phyloP scores from a whole-genome alignment of 2,113 vertebrate genomes.

The Cyanoliseus patagonus region DNA sequence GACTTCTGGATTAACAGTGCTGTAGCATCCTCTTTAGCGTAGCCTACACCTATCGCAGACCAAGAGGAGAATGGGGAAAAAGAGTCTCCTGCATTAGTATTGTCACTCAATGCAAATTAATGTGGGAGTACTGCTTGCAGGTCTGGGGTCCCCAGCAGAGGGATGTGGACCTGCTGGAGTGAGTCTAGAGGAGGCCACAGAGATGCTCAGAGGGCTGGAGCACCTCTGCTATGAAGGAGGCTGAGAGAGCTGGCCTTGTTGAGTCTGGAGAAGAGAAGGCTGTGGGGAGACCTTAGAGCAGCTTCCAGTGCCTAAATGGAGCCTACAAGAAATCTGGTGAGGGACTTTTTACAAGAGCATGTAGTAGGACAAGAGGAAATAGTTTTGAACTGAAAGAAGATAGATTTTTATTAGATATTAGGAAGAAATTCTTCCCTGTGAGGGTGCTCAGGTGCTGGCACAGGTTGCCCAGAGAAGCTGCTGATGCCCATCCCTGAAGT shows the following conservation, averaged over 20 bases:
- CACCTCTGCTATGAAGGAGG: background rate
- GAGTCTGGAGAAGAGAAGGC: background rate
- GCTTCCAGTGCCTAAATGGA: background rate
- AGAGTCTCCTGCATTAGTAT: background rate
- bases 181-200: background rate
- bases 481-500: background rate
- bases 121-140: rapidly evolving
- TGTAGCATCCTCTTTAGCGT: background rate
- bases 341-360: background rate
- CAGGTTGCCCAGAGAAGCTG: background rate
- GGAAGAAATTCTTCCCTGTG: background rate
- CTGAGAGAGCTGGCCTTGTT: background rate
- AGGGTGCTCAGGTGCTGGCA: background rate
- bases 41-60: background rate
- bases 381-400: background rate
- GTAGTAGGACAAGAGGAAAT: background rate
- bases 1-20: background rate
- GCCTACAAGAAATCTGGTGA: background rate
- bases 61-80: background rate
- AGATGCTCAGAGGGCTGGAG: background rate
- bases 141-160: background rate
- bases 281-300: background rate
- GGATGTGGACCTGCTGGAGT: background rate
- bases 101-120: background rate
- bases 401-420: background rate